A percentile compares a stretch with the other conserved stretches of the same genome.
Evolutionary conservation across 1,140 invertebrate species (phyloP).

Genomic region (Formica selysi): DNA sequence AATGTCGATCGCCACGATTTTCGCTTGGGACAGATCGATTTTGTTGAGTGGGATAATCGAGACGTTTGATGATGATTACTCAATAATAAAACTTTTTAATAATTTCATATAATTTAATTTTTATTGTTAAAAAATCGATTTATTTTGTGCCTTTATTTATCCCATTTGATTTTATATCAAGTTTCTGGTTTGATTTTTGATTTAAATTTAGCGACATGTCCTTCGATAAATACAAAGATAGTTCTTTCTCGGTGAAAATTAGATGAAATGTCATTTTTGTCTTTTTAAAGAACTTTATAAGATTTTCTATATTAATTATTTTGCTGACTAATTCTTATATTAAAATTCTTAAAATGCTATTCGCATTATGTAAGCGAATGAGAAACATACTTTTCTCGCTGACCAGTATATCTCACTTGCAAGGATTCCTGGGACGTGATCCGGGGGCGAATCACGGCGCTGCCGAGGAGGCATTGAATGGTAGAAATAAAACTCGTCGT

Average conservation of each 20-base stretch:
- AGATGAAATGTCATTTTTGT: too few species aligned
- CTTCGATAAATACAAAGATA: too few species aligned
- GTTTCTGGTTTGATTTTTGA: too few species aligned
- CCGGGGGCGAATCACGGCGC: background rate
- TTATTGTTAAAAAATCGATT: too few species aligned
- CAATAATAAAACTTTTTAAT: too few species aligned
- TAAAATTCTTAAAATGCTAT: background rate
- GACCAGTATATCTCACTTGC: constrained; percentile 4
- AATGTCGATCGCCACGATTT: background rate
- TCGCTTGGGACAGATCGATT: constrained; percentile 7
- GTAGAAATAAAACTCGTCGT: constrained; percentile 44
- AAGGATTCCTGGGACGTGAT: constrained; percentile 26
- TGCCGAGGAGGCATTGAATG: background rate
- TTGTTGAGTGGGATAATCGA: constrained; percentile 13
- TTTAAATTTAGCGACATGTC: too few species aligned
- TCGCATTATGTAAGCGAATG: background rate
- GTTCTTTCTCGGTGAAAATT: too few species aligned
- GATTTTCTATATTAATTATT: background rate
- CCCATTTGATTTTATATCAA: too few species aligned
- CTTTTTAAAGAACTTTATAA: too few species aligned
- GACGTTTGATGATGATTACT: background rate
- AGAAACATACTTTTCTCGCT: constrained; percentile 7
- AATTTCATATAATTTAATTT: too few species aligned
- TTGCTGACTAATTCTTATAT: background rate
- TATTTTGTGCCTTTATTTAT: too few species aligned